These are phyloP conservation scores for Neuroscelio doddi DNA, from an alignment of 2,888 invertebrate genomes.

Conservation along the genomic window DNA sequence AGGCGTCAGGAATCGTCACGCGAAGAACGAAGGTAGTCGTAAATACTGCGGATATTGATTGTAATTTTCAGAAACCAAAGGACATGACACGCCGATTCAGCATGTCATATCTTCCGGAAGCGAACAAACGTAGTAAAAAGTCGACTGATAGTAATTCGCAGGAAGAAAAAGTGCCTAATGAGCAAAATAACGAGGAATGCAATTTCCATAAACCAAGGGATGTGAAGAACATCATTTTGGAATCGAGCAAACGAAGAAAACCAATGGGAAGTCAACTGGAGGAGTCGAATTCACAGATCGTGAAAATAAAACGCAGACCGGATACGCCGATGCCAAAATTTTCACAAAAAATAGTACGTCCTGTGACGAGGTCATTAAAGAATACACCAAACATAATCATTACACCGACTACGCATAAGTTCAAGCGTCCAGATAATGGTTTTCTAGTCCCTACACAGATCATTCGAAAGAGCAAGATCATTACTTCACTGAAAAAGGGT, in stretches of 20 bases:
- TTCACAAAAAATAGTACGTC: constrained; percentile 31
- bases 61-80: background rate
- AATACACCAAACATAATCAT: no score
- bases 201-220: background rate
- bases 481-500: background rate
- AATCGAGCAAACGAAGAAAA: background rate
- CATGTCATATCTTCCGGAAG: background rate
- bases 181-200: no score
- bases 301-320: constrained; percentile 48
- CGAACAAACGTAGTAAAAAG: no score
- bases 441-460: constrained; percentile 47
- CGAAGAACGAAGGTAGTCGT: constrained; percentile 7
- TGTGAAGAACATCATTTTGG: background rate
- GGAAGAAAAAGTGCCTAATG: no score
- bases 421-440: constrained; percentile 56
- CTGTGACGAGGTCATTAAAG: constrained; percentile 48
- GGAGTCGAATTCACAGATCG: constrained; percentile 22
- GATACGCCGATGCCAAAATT: constrained; percentile 60
- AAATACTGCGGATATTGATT: background rate
- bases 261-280: background rate
- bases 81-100: background rate
- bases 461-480: constrained; percentile 44
- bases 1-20: background rate
- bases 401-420: constrained; percentile 13
- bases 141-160: no score